Base-by-base conservation (phyloP, 2,888 invertebrate genomes). In the Sarcophaga variegata region DNA sequence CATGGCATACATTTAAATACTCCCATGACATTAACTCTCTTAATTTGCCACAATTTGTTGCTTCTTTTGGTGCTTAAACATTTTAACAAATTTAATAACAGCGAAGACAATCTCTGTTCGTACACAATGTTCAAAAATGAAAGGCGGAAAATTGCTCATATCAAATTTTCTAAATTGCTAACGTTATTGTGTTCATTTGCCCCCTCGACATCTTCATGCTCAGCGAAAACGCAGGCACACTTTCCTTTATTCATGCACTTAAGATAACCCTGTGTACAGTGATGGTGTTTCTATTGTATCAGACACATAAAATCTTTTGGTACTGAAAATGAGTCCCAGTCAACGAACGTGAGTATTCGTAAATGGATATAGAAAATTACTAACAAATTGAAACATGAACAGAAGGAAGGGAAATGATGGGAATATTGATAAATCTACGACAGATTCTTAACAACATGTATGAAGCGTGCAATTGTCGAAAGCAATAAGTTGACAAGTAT, bases 161-260 rank as follows among this genome's bases (percentile, higher is more conserved):
- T 82, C 78, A 82, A 78, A 85, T 82, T 80, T 70, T 49, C 22
- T 27, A 85, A 82, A 85, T 81, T 85, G 78, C 74, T 69, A 72
- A 59, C 60, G 74, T 62, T 75, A 69, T 75, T 85, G 45, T 81
- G 2, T 69, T 27, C 59, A n/a, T 20, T 12, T 2, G 47, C 22
- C 4, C 49, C 25, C 20, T 20, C 14, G 12, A 4, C 27, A 20
- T 63, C 20, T 4, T 20, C 59, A 69, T 74, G 0, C 20, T 8
- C 12, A 62, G 11, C 11, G 8, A 22, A 59, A 25, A 12, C 14
- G 4, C 14, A 70, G 5, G n/a, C 63, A 70, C 8, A n/a, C 47
- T 62, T 76, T 54, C 14, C 63, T 27, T 78, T 54, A 77, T 64
- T 59, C 72, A 81, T 71, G 47, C 25, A 54, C 64, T 27, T 11